Base-by-base conservation (phyloP, 1,140 invertebrate species). In the Fragariocoptes setiger region DNA sequence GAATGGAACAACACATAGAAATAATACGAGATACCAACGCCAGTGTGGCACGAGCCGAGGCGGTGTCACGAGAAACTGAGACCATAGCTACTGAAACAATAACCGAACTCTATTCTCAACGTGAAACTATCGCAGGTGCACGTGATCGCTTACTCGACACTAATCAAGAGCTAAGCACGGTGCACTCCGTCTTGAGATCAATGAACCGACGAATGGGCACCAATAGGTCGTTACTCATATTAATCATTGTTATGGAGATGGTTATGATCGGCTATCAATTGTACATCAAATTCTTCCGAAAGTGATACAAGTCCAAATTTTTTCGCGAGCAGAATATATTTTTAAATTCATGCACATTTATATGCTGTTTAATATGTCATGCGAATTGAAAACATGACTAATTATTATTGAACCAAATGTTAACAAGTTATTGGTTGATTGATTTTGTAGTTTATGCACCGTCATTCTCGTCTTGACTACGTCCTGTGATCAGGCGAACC, bases 401-500 rank as follows among this genome's bases (percentile, higher is more conserved):
- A n/a, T n/a, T n/a, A n/a, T n/a, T n/a, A n/a, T n/a, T n/a, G n/a
- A n/a, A n/a, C n/a, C n/a, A n/a, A n/a, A n/a, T n/a, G n/a, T n/a
- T n/a, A n/a, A n/a, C n/a, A n/a, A n/a, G n/a, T n/a, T n/a, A n/a
- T n/a, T n/a, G n/a, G n/a, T n/a, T n/a, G n/a, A n/a, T n/a, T n/a
- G n/a, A n/a, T n/a, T n/a, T n/a, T n/a, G n/a, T n/a, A 31, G 25
- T 8, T 31, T 31, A 31, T n/a, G 25, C 25, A 31, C n/a, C n/a
- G 25, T 31, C 25, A 31, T 31, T 31, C 25, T 31, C 25, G 25
- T 31, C 25, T 31, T 31, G 25, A n/a, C 25, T 31, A 8, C 25
- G 8, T 31, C 69, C 69, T 54, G 74, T 74, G 48, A 78, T 83
- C 49, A 86, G 66, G 66, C 78, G 73, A 59, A 85, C 78, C 50